Base-by-base conservation (phyloP, 2,888 invertebrate genomes). In the Catocala nupta region DNA sequence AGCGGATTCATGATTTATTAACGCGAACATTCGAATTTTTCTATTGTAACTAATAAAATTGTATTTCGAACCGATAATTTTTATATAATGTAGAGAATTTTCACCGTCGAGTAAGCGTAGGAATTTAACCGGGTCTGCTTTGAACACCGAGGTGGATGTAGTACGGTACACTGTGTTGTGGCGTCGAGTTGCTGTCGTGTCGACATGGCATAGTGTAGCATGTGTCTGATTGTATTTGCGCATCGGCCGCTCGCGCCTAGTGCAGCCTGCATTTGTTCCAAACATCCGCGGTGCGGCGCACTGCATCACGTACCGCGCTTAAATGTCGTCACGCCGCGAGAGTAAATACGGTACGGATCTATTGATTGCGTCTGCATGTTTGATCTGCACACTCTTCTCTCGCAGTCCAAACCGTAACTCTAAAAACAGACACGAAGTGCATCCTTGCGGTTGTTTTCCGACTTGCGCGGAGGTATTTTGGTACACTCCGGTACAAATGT, bases 171-270 rank as follows among this genome's bases (percentile, higher is more conserved):
- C 77, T 54, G 65, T 66, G 65, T 59, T 63, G 69, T 70, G 48
- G 70, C 59, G 63, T 57, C 49, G 68, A 52, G 56, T 76, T 77
- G 80, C 80, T 82, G 81, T 83, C 83, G 81, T 84, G 83, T 81
- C 70, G 81, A 73, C 80, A 77, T 71, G 78, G 70, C 73, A 67
- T 63, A 64, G 68, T 71, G 54, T 65, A 77, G 68, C 74, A 65
- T 66, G 73, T 75, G 69, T 71, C 63, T 33, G 70, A 70, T 69
- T 68, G 65, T 65, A 62, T 67, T 59, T 48, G 69, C 67, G 67
- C 55, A 75, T 49, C 52, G 60, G 47, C 62, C 63, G 69, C 44
- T 45, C 57, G 59, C 49, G 59, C 50, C 60, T 60, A 75, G 73
- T 67, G 74, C 73, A 73, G 75, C 65, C 62, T 73, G 60, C 77